Evolutionary conservation across 2,888 invertebrate species (phyloP).

Genomic region (Pheosia tremula): DNA sequence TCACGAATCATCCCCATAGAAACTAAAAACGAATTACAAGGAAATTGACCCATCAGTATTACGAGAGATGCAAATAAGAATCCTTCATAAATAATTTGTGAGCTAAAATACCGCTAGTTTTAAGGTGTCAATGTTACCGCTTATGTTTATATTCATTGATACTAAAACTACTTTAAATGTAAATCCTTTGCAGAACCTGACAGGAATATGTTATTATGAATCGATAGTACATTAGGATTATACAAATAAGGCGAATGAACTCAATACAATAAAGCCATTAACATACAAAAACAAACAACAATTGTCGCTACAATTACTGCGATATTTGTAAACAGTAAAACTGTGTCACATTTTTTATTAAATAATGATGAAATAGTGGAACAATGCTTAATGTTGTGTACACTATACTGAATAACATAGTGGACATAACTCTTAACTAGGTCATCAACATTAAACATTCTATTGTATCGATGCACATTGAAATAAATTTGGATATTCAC

Average conservation of each 20-base stretch:
- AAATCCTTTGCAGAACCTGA: slow-evolving; percentile 40
- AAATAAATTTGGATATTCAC: not conserved
- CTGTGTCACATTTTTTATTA: slow-evolving; percentile 30
- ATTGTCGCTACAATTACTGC: slow-evolving; percentile 45
- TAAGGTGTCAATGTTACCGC: slow-evolving; percentile 18
- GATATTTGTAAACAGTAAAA: slow-evolving; percentile 47
- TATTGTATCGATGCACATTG: not conserved
- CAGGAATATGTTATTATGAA: slow-evolving; percentile 52
- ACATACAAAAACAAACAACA: slow-evolving; percentile 56
- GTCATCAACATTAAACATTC: not conserved
- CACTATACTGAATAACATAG: not conserved
- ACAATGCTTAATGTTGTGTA: slow-evolving; percentile 18
- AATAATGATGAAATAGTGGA: slow-evolving; percentile 23
- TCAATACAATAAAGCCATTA: slow-evolving; percentile 59
- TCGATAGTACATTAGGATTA: slow-evolving; percentile 33
- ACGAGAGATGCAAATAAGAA: not conserved
- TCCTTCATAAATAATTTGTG: not conserved
- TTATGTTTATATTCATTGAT: slow-evolving; percentile 23
- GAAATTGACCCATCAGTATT: too few relatives aligned
- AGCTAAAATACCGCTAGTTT: not conserved
- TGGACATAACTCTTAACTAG: not conserved
- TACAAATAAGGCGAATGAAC: slow-evolving; percentile 60
- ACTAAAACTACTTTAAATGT: slow-evolving; percentile 29
- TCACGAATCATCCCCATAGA: not conserved
- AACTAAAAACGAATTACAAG: not conserved